phyloP scores from a whole-genome alignment of 2,797 vertebrate genomes.

The Schizothorax lantsangensis region DNA sequence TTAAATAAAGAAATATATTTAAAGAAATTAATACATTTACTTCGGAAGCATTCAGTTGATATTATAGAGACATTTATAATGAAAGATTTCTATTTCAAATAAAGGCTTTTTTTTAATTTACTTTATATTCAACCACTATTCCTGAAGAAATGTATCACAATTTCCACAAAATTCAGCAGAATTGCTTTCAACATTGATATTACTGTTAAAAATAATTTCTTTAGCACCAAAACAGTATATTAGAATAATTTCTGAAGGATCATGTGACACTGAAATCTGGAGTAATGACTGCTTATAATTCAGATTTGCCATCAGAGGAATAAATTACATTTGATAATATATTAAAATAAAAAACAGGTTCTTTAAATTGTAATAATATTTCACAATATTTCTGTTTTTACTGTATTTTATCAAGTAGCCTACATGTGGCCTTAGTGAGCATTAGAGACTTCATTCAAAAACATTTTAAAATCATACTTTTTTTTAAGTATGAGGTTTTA shows the following conservation, averaged over 20 bases:
- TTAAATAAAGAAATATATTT: too few relatives aligned
- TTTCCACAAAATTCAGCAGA: background rate
- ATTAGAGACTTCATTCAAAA: background rate
- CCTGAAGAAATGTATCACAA: background rate
- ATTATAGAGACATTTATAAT: background rate
- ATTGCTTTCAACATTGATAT: background rate
- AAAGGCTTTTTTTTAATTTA: too few relatives aligned
- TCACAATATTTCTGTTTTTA: background rate
- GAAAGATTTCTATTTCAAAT: background rate
- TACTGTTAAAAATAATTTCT: background rate
- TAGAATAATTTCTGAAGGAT: background rate
- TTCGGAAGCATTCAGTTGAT: background rate
- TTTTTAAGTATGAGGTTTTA: too few relatives aligned
- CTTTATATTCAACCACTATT: background rate
- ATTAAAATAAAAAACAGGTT: too few relatives aligned
- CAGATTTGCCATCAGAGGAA: too few relatives aligned
- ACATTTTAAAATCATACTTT: background rate
- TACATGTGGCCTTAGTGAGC: too few relatives aligned
- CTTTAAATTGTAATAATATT: background rate
- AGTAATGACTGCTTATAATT: too few relatives aligned
- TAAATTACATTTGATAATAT: too few relatives aligned
- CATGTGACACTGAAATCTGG: background rate
- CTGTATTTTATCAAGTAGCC: background rate
- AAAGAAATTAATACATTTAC: background rate
- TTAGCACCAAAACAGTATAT: background rate